Evolutionary conservation across 2,888 invertebrate genomes (phyloP).

Genomic region (Selenia dentaria): DNA sequence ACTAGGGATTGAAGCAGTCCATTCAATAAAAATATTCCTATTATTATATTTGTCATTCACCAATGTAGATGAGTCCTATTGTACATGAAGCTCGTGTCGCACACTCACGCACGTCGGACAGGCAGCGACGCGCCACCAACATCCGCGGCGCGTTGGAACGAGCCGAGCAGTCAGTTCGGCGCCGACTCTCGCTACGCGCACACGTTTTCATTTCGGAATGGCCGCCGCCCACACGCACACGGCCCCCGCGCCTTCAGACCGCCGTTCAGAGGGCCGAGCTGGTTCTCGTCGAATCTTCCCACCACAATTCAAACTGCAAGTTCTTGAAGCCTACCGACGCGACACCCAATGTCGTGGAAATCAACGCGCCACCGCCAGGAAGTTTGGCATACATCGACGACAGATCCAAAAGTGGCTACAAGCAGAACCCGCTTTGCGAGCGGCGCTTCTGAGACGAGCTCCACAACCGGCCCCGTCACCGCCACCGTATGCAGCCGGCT

Average conservation of each 20-base stretch:
- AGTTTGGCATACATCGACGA: constrained; percentile 94
- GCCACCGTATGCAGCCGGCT: constrained; percentile 71
- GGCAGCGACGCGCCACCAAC: constrained; percentile 81
- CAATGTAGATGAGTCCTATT: constrained; percentile 49
- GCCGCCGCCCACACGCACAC: constrained; percentile 78
- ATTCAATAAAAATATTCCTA: no score
- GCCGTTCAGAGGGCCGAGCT: constrained; percentile 85
- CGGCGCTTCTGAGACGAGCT: constrained; percentile 85
- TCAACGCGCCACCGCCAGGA: constrained; percentile 94
- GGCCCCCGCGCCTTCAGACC: constrained; percentile 76
- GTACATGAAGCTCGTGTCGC: constrained; percentile 77
- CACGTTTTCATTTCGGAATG: constrained; percentile 64
- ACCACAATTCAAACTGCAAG: constrained; percentile 95
- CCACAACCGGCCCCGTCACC: constrained; percentile 79
- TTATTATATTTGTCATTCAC: constrained; percentile 10
- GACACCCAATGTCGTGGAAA: constrained; percentile 95
- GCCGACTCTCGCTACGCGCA: constrained; percentile 77
- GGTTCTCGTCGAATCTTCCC: constrained; percentile 95
- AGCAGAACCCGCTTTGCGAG: constrained; percentile 91
- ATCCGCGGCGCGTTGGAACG: constrained; percentile 63
- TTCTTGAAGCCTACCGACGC: constrained; percentile 93
- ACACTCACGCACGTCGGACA: constrained; percentile 74
- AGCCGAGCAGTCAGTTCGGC: constrained; percentile 83
- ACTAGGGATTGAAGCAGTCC: no score
- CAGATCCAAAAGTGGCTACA: constrained; percentile 97